Evolutionary conservation across 2,113 vertebrate species (phyloP).

Genomic region (Siniperca chuatsi): DNA sequence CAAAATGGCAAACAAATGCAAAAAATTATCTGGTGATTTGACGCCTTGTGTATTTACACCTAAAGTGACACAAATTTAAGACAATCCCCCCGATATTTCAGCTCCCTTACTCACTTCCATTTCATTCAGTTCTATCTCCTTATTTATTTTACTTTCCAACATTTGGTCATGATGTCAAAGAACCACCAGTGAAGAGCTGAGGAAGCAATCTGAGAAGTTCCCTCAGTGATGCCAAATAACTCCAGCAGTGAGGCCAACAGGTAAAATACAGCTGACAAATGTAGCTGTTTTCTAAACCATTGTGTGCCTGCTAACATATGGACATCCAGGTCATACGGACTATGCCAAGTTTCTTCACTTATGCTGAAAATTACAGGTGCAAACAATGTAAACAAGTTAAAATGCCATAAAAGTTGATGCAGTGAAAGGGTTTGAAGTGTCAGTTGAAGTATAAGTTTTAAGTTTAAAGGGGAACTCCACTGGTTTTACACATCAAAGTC

Average conservation of each 20-base stretch:
- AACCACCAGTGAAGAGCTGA: neutral
- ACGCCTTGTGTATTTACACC: too few species aligned
- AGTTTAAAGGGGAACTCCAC: too few species aligned
- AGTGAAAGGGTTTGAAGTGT: too few species aligned
- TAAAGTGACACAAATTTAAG: too few species aligned
- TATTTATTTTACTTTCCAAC: neutral
- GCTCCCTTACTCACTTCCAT: too few species aligned
- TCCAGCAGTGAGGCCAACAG: neutral
- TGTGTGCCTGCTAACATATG: conserved; percentile 1
- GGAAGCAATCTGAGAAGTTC: neutral
- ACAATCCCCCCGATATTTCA: too few species aligned
- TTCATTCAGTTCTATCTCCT: neutral
- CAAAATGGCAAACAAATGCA: neutral
- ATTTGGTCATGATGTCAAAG: neutral
- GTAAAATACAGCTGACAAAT: neutral
- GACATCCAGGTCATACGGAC: neutral
- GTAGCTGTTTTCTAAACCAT: neutral
- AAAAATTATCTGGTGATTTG: neutral
- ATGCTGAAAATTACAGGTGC: too few species aligned
- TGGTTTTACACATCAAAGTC: too few species aligned
- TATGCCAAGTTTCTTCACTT: neutral
- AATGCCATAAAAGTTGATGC: too few species aligned
- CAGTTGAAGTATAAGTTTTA: too few species aligned
- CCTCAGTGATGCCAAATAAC: neutral
- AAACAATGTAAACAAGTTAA: too few species aligned